These are phyloP conservation scores for Dastarcus helophoroides DNA, from an alignment of 2,888 invertebrate genomes.

Conservation along the genomic window DNA sequence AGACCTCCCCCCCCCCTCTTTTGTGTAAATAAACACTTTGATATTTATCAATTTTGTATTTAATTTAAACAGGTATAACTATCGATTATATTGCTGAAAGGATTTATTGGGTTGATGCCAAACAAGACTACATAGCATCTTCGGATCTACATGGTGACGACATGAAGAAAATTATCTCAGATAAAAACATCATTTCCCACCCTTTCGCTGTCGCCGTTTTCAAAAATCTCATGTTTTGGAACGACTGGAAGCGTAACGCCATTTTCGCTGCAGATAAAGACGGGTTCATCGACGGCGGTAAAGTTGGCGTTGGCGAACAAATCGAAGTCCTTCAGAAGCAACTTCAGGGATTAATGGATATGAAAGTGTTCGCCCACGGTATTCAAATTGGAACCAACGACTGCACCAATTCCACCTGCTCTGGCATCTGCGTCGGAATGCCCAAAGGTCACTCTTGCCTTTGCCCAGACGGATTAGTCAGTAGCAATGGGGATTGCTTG, in stretches of 20 bases:
- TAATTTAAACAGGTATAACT: too few relatives aligned
- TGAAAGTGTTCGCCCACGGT: constrained; percentile 69
- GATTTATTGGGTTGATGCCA: constrained; percentile 82
- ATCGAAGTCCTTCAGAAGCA: constrained; percentile 38
- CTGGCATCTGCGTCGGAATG: constrained; percentile 66
- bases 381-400: constrained; percentile 63
- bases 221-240: constrained; percentile 81
- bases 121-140: constrained; percentile 57
- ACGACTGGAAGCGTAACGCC: constrained; percentile 74
- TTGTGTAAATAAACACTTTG: too few relatives aligned
- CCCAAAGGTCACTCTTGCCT: constrained; percentile 59
- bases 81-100: constrained; percentile 71
- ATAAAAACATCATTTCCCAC: constrained; percentile 59
- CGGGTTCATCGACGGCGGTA: constrained; percentile 35
- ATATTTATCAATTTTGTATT: too few relatives aligned
- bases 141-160: constrained; percentile 30
- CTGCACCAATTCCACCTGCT: constrained; percentile 51
- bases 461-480: constrained; percentile 66
- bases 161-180: constrained; percentile 49
- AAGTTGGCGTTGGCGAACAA: neutral
- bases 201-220: constrained; percentile 79
- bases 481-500: constrained; percentile 50
- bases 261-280: constrained; percentile 74
- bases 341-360: constrained; percentile 65
- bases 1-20: too few relatives aligned